Percentiles rank a stretch among this genome's conserved stretches.
phyloP scores from a whole-genome alignment of 2,113 vertebrate species.

The Cyanoderma ruficeps region DNA sequence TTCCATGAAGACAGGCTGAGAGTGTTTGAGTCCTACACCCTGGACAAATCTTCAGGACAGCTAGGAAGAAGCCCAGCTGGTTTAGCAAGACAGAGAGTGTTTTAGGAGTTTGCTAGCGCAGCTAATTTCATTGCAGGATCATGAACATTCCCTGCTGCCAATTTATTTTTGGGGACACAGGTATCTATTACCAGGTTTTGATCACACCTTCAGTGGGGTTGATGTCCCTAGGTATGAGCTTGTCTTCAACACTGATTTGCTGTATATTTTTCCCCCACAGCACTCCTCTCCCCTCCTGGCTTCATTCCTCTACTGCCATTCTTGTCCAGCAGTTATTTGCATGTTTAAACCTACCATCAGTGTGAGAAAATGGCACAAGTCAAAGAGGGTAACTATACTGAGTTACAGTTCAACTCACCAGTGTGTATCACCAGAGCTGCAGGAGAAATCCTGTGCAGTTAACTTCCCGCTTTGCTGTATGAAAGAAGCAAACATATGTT shows the following conservation, averaged over 20 bases:
- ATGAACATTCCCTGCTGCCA: not conserved
- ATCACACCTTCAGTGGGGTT: not conserved
- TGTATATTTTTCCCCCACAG: not conserved
- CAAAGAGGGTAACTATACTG: not conserved
- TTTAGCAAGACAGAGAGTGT: accelerated
- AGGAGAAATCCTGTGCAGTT: not conserved
- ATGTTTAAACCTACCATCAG: not conserved
- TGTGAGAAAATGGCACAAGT: not conserved
- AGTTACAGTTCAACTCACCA: not conserved
- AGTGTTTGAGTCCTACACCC: not conserved
- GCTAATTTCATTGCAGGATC: not conserved
- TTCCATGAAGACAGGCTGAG: not conserved
- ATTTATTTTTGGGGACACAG: not conserved
- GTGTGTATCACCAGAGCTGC: not conserved
- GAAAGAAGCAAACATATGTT: not conserved
- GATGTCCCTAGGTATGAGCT: not conserved
- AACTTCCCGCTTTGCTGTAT: not conserved
- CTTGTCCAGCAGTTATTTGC: not conserved
- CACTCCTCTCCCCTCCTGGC: not conserved
- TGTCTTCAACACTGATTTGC: not conserved
- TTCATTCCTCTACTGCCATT: not conserved
- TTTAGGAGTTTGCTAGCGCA: not conserved
- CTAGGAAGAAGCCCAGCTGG: not conserved
- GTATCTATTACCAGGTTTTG: not conserved
- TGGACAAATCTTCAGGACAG: not conserved